Conservation (phyloP, 2,113 vertebrate species). For the Pelusios castaneus region DNA sequence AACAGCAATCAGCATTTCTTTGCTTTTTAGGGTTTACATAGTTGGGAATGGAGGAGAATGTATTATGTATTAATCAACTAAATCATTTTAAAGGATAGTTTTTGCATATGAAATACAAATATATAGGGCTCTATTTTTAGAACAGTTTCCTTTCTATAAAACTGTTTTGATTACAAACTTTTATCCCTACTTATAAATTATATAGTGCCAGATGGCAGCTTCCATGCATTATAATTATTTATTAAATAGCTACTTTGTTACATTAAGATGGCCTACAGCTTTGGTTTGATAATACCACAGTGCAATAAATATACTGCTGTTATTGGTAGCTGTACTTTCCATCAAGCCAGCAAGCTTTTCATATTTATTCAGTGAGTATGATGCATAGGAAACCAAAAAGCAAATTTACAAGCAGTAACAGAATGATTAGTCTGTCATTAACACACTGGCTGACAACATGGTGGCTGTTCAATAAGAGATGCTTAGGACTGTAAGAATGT, state of each 20-base stretch:
- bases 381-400: conserved; percentile 29
- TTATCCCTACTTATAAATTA: conserved; percentile 23
- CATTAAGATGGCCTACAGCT: conserved; percentile 33
- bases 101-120: conserved; percentile 16
- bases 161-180: conserved; percentile 60
- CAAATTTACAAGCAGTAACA: conserved; percentile 43
- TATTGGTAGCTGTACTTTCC: conserved; percentile 38
- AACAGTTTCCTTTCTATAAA: conserved; percentile 42
- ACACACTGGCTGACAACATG: background rate
- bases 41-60: background rate
- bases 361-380: conserved; percentile 33
- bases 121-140: conserved; percentile 34
- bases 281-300: background rate
- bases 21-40: conserved; percentile 43
- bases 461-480: background rate
- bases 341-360: conserved; percentile 58
- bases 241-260: conserved; percentile 70
- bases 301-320: conserved; percentile 44
- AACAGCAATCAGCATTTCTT: conserved; percentile 32
- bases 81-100: conserved; percentile 28
- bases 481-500: background rate
- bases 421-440: conserved; percentile 29
- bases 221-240: conserved; percentile 68
- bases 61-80: conserved; percentile 4
- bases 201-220: conserved; percentile 62